Conservation (phyloP, 2,113 vertebrate species). For the Bujurquina vittata region DNA sequence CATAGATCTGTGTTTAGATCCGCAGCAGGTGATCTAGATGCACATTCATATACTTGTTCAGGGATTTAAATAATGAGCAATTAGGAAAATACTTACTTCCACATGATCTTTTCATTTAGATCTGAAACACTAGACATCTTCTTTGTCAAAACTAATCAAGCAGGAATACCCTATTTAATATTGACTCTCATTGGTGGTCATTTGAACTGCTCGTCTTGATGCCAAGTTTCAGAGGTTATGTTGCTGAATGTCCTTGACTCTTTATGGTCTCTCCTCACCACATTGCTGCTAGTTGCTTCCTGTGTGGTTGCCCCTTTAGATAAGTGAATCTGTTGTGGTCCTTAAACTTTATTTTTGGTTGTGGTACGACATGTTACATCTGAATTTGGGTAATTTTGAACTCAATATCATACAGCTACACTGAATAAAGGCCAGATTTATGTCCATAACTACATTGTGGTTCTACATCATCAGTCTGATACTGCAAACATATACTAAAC, state of each 20-base stretch:
- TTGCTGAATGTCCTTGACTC: too few relatives aligned
- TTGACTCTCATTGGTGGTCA: too few relatives aligned
- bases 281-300: too few relatives aligned
- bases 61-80: neutral
- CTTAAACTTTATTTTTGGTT: neutral
- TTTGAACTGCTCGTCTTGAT: too few relatives aligned
- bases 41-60: neutral
- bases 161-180: too few relatives aligned
- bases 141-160: too few relatives aligned
- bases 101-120: neutral
- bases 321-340: neutral
- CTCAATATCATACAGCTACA: neutral
- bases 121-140: neutral
- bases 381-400: neutral
- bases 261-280: too few relatives aligned
- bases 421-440: neutral
- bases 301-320: too few relatives aligned
- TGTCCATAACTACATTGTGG: neutral
- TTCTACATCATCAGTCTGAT: neutral
- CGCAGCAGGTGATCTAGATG: neutral
- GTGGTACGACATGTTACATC: neutral
- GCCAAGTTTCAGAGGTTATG: too few relatives aligned
- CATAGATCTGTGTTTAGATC: fast-evolving
- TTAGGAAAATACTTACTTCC: neutral
- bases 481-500: neutral